These are phyloP conservation scores for Ameiurus melas DNA, from an alignment of 2,113 vertebrate species.

Conservation along the genomic window DNA sequence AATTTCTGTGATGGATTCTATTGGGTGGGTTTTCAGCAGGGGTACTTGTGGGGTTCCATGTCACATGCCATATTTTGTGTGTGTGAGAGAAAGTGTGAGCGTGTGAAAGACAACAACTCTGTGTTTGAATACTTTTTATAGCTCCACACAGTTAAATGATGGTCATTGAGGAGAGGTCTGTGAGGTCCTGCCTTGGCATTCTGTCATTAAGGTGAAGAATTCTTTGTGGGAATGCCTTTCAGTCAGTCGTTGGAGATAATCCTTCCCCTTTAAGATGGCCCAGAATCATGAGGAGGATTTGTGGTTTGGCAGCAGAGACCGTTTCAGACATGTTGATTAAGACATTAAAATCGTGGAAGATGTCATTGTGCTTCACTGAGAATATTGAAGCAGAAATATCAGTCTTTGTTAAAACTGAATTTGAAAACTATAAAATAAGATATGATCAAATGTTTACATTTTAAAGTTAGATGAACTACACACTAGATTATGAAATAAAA, in stretches of 20 bases:
- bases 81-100: background rate
- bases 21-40: too few relatives aligned
- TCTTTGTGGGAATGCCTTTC: conserved; percentile 2
- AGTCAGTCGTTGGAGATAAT: background rate
- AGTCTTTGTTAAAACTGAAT: background rate
- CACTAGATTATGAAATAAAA: background rate
- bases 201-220: conserved; percentile 39
- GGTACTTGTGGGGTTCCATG: too few relatives aligned
- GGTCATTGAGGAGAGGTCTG: background rate
- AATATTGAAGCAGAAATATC: conserved; percentile 10
- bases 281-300: background rate
- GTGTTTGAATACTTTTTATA: conserved; percentile 9
- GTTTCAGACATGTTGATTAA: conserved; percentile 35
- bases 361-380: background rate
- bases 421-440: background rate
- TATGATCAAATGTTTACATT: background rate
- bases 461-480: conserved; percentile 10
- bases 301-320: background rate
- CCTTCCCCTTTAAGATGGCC: background rate
- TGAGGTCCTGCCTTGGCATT: conserved; percentile 5
- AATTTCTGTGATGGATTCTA: too few relatives aligned
- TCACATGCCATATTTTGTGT: too few relatives aligned
- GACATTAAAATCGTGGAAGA: background rate
- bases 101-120: background rate
- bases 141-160: background rate